Evolutionary conservation across 2,888 invertebrate species (phyloP).

Genomic region (Branchellion lobata): DNA sequence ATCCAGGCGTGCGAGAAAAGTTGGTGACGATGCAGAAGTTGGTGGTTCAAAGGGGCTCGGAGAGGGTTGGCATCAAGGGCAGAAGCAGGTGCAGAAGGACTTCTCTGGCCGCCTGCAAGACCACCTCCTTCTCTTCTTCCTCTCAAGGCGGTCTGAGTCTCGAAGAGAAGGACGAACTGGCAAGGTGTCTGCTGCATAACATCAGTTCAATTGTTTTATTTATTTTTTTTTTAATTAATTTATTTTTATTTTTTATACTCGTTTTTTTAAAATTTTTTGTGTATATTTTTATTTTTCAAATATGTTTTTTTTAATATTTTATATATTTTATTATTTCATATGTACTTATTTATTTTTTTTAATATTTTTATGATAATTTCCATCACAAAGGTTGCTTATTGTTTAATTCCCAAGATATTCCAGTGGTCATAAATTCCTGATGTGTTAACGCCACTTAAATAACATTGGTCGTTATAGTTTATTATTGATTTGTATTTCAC

Average conservation of each 20-base stretch:
- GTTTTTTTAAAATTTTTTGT: too few species aligned
- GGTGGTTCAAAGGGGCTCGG: conserved; percentile 49
- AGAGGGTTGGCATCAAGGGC: background rate
- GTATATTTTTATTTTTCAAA: too few species aligned
- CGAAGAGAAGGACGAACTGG: conserved; percentile 61
- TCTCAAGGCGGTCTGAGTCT: conserved; percentile 53
- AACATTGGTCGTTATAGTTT: too few species aligned
- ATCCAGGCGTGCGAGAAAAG: conserved; percentile 89
- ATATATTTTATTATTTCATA: too few species aligned
- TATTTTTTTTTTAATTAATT: background rate
- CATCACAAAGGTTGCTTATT: too few species aligned
- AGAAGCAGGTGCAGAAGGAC: conserved; percentile 2
- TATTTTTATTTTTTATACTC: background rate
- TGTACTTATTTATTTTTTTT: too few species aligned
- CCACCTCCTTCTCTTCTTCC: background rate
- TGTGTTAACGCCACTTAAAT: too few species aligned
- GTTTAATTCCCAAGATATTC: too few species aligned
- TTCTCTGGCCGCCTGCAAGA: background rate
- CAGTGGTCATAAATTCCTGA: too few species aligned
- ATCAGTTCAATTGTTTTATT: background rate
- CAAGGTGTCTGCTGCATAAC: conserved; percentile 54
- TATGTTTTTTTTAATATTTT: too few species aligned
- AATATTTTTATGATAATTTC: too few species aligned
- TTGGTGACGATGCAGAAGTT: conserved; percentile 79
- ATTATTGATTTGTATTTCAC: too few species aligned